Conservation (phyloP, 2,113 vertebrate genomes). For the Buteo buteo region DNA sequence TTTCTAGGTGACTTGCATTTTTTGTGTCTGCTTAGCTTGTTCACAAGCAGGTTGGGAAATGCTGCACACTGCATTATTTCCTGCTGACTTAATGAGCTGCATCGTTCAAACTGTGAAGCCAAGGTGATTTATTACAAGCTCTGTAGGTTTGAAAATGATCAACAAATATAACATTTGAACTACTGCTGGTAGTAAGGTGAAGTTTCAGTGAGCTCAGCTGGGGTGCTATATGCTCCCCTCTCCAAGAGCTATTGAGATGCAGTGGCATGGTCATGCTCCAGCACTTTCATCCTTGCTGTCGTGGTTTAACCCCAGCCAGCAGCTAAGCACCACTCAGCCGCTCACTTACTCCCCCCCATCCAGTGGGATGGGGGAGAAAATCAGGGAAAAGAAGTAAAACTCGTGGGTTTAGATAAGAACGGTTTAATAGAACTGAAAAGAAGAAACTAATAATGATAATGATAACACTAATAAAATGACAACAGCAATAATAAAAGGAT, state of each 20-base stretch:
- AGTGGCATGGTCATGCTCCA: accelerated
- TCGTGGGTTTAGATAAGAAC: too few relatives aligned
- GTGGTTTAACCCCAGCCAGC: too few relatives aligned
- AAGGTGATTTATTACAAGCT: not conserved
- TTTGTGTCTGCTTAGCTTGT: not conserved
- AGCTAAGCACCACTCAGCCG: too few relatives aligned
- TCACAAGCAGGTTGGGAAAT: not conserved
- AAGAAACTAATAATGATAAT: too few relatives aligned
- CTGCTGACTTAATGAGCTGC: not conserved
- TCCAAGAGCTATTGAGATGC: accelerated
- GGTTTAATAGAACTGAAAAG: too few relatives aligned
- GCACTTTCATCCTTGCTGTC: not conserved
- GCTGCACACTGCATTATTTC: not conserved
- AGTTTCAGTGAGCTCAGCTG: not conserved
- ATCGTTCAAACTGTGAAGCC: not conserved
- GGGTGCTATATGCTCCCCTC: not conserved
- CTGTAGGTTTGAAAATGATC: not conserved
- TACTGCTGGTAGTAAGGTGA: not conserved
- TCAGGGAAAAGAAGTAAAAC: too few relatives aligned
- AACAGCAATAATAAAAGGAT: too few relatives aligned
- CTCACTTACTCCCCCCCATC: too few relatives aligned
- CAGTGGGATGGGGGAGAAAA: too few relatives aligned
- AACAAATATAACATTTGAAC: not conserved
- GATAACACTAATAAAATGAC: too few relatives aligned
- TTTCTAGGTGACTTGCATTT: not conserved